A percentile compares a stretch with the other conserved stretches of the same genome.
These are phyloP conservation scores for Arbacia lixula DNA, from an alignment of 53 echinoderm and acorn worm species.

Conservation along the genomic window DNA sequence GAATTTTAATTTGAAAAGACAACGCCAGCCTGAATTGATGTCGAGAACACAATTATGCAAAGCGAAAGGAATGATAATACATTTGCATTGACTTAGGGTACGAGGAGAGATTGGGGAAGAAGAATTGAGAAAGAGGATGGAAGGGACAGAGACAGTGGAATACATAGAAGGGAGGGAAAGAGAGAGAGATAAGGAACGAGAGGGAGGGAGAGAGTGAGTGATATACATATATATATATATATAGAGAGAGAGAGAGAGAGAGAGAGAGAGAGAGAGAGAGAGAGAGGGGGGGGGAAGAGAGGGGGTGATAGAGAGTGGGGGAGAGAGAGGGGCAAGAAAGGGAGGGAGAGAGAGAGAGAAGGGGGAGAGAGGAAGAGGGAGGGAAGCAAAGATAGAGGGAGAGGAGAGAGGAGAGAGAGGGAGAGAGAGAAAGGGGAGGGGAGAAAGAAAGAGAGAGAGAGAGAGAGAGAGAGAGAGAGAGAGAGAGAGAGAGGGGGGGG, in stretches of 20 bases:
- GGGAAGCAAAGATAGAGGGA: not conserved
- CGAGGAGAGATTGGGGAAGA: not conserved
- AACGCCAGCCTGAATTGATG: too few relatives aligned
- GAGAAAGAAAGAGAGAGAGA: not conserved
- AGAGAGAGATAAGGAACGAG: not conserved
- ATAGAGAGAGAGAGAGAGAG: not conserved
- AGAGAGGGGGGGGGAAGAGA: not conserved
- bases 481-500: not conserved
- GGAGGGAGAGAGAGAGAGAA: not conserved
- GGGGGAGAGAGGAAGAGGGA: not conserved
- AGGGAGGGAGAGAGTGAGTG: not conserved
- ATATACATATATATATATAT: not conserved
- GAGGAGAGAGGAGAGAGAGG: not conserved
- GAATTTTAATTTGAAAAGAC: too few relatives aligned
- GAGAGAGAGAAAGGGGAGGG: not conserved
- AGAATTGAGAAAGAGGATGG: not conserved
- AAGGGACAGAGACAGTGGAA: not conserved
- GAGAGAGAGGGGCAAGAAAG: too few relatives aligned
- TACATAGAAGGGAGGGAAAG: not conserved
- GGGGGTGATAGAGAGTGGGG: not conserved
- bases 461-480: not conserved
- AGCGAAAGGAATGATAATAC: not conserved
- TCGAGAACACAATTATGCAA: too few relatives aligned
- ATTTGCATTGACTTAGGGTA: not conserved
- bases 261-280: not conserved